A percentile compares a stretch with the other conserved stretches of the same genome.
Conservation (phyloP, 2,888 invertebrate genomes). For the Dione vanillae region DNA sequence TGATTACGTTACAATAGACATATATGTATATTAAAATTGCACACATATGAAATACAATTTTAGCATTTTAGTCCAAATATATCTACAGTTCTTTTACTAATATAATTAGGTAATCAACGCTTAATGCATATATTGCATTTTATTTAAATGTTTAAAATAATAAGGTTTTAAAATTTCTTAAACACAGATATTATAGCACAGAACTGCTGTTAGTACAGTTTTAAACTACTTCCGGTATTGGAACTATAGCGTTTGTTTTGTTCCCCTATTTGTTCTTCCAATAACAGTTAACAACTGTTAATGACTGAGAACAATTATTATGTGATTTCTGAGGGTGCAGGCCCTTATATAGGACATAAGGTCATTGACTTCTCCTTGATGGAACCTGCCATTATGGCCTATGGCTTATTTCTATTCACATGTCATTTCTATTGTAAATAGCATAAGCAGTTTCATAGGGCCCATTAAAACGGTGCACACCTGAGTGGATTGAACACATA, state of each 20-base stretch:
- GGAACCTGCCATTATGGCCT: constrained; percentile 55
- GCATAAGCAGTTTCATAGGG: constrained; percentile 14
- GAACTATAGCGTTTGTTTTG: constrained; percentile 25
- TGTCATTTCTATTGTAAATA: constrained; percentile 37
- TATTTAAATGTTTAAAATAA: neutral
- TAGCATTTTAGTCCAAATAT: no score
- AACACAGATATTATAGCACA: neutral
- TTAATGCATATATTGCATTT: neutral
- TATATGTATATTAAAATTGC: no score
- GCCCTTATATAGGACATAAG: constrained; percentile 57
- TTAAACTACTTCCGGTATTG: constrained; percentile 31
- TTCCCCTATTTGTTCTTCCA: constrained; percentile 45
- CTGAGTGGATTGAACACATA: constrained; percentile 23
- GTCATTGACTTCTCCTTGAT: constrained; percentile 52
- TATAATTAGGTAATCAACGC: no score
- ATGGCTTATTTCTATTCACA: constrained; percentile 51
- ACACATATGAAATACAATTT: no score
- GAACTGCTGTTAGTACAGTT: neutral
- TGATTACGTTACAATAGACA: neutral
- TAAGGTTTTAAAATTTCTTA: no score
- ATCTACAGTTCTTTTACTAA: no score
- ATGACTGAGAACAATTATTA: constrained; percentile 55
- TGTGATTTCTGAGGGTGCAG: constrained; percentile 55
- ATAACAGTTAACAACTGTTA: constrained; percentile 46
- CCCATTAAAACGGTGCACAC: constrained; percentile 29